Conservation (phyloP, 1,140 invertebrate species). For the Drosophila carrolli region DNA sequence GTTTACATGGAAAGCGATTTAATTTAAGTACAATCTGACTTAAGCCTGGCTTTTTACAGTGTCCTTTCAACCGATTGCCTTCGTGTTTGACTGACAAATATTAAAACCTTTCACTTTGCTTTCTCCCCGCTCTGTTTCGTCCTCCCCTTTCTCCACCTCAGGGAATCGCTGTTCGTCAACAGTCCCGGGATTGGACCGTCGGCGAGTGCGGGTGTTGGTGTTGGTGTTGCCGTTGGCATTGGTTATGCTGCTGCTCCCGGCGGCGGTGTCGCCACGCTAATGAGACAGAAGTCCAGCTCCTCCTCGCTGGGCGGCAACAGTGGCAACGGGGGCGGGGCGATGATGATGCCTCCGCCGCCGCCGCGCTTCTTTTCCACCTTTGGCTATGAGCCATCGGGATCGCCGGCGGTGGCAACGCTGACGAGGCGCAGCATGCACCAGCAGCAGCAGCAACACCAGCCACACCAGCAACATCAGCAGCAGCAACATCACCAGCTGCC, state of each 20-base stretch:
- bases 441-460: constrained; percentile 52
- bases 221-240: constrained; percentile 11
- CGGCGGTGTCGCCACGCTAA: constrained; percentile 62
- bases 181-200: constrained; percentile 53
- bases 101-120: constrained; percentile 51
- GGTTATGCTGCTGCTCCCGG: constrained; percentile 21
- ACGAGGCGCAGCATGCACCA: constrained; percentile 70
- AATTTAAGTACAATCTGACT: too few relatives aligned
- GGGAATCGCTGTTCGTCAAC: constrained; percentile 83
- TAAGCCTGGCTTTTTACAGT: not conserved
- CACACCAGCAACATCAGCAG: constrained; percentile 50
- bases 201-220: not conserved
- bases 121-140: constrained; percentile 1
- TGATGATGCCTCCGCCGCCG: constrained; percentile 62
- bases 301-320: constrained; percentile 56
- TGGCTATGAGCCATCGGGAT: constrained; percentile 75
- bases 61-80: not conserved
- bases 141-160: constrained; percentile 20
- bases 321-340: constrained; percentile 29
- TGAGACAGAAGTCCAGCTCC: constrained; percentile 79
- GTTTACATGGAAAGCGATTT: too few relatives aligned
- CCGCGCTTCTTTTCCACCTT: constrained; percentile 81
- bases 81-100: constrained; percentile 59
- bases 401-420: constrained; percentile 56
- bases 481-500: constrained; percentile 60